Percentiles rank a stretch among this genome's conserved stretches.
These are phyloP conservation scores for Oreochromis grahami DNA, from an alignment of 2,797 vertebrate species.

Conservation along the genomic window DNA sequence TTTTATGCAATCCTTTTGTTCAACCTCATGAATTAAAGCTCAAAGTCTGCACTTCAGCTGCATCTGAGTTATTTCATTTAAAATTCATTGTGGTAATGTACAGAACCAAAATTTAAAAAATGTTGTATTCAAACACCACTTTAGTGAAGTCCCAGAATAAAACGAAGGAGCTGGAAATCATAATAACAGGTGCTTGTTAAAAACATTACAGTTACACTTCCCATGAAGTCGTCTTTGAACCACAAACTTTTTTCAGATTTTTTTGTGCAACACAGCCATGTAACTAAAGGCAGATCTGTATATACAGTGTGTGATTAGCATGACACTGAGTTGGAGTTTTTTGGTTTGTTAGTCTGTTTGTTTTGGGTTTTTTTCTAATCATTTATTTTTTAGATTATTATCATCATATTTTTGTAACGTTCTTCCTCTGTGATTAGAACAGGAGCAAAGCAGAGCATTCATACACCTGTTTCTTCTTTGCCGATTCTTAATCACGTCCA, in stretches of 20 bases:
- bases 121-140: background rate
- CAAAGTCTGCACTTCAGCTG: background rate
- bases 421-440: fast-evolving
- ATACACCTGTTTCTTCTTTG: background rate
- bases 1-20: background rate
- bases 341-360: background rate
- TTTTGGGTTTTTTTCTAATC: background rate
- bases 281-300: background rate
- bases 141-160: background rate
- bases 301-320: background rate
- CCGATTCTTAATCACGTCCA: background rate
- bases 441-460: background rate
- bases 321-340: fast-evolving
- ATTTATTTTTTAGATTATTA: background rate
- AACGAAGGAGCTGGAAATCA: background rate
- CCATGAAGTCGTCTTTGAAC: fast-evolving
- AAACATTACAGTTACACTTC: background rate
- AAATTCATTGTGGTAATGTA: background rate
- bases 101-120: fast-evolving
- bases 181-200: background rate
- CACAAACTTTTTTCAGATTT: background rate
- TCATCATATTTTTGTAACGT: background rate
- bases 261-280: background rate
- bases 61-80: background rate
- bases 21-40: background rate